These are phyloP conservation scores for Stictocephala bisonia DNA, from an alignment of 2,888 invertebrate species.

Conservation along the genomic window DNA sequence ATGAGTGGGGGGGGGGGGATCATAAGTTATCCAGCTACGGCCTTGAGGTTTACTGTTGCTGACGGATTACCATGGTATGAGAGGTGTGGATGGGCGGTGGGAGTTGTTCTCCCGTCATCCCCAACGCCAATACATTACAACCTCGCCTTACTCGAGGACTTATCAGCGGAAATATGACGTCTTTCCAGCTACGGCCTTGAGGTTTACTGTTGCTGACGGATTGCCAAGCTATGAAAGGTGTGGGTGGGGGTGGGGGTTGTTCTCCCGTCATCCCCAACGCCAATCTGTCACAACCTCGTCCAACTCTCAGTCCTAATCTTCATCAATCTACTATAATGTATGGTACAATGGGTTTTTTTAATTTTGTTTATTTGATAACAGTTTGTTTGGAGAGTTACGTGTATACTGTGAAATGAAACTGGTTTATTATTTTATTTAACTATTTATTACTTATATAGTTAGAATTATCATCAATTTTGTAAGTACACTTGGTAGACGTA, in stretches of 20 bases:
- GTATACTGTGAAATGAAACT: too few species aligned
- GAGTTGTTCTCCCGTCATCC: neutral
- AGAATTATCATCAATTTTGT: too few species aligned
- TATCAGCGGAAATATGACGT: neutral
- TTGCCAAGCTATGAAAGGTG: neutral
- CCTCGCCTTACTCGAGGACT: neutral
- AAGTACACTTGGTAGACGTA: too few species aligned
- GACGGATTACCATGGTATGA: too few species aligned
- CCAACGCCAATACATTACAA: constrained; percentile 6
- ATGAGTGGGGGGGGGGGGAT: too few species aligned
- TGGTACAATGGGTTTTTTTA: too few species aligned
- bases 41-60: neutral
- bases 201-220: neutral
- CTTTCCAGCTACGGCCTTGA: neutral
- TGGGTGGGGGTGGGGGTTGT: neutral
- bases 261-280: neutral
- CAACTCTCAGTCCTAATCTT: neutral
- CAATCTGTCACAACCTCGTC: constrained; percentile 18
- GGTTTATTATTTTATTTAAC: too few species aligned
- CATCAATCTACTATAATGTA: too few species aligned
- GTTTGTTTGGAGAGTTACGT: too few species aligned
- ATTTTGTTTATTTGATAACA: too few species aligned
- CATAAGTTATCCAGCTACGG: neutral
- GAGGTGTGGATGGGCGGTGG: neutral
- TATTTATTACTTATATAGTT: too few species aligned